Percentiles rank a stretch among this genome's conserved stretches.
Evolutionary conservation across 1,140 invertebrate species (phyloP).

Genomic region (Melanaphis sacchari): DNA sequence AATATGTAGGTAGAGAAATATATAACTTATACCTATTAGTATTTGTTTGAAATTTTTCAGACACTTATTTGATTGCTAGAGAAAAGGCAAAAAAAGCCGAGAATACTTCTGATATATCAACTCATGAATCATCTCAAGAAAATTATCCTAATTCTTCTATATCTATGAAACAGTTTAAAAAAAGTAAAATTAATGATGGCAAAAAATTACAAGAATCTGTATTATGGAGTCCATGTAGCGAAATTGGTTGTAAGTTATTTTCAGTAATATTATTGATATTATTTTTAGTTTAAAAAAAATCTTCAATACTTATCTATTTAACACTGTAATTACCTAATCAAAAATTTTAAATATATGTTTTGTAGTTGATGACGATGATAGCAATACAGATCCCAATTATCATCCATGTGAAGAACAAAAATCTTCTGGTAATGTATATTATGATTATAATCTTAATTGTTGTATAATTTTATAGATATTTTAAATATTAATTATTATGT

Average conservation of each 20-base stretch:
- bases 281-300: background rate
- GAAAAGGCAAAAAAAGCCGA: background rate
- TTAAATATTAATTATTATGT: no score
- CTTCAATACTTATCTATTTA: no score
- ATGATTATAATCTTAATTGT: background rate
- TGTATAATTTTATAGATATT: background rate
- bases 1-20: background rate
- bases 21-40: background rate
- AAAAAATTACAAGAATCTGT: background rate
- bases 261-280: background rate
- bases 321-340: background rate
- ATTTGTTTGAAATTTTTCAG: background rate
- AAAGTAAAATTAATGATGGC: background rate
- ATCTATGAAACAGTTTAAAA: background rate
- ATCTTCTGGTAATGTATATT: background rate
- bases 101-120: background rate
- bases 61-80: background rate
- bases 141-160: background rate
- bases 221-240: background rate
- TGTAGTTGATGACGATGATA: background rate
- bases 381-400: background rate
- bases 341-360: background rate
- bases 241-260: background rate
- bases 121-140: background rate
- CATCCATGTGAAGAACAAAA: background rate